Evolutionary conservation across 2,113 vertebrate species (phyloP), one percentile per base, ranked within the genome.

Genomic region (Baryphthengus martii): DNA sequence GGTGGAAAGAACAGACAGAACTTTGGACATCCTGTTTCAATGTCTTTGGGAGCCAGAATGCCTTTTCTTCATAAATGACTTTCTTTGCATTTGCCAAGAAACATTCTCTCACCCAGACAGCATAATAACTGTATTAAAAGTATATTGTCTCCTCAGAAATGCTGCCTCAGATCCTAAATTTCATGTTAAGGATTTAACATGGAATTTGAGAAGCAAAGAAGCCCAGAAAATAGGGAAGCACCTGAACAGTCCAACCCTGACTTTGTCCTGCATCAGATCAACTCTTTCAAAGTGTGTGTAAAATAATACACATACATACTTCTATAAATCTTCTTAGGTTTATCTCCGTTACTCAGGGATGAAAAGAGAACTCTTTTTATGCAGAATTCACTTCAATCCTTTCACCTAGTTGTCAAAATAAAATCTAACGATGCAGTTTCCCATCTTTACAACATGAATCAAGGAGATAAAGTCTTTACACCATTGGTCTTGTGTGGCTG

Each of bases 391-490:
- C 61, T 92, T 95, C 61, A 84, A 35, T 95, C 47, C 62, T 95
- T 95, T 95, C 87, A 84, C 86, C 77, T 68, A 65, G 59, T 72
- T 94, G 91, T 95, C 93, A 96, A 90, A 92, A 91, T 61, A 86
- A 84, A 95, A 65, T 70, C 52, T 92, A 89, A 95, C 73, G 68
- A 53, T 95, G 56, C 68, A 65, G 52, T 91, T 95, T 93, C 62
- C 63, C 37, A 71, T 94, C 87, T 89, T 78, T 72, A 87, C 77
- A 92, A 42, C 37, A 75, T 53, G 89, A 78, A 91, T 87, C 44
- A 72, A 89, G 49, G 56, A 85, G 71, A 93, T 82, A 82, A 85
- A 95, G 85, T 94, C 63, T 74, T 70, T 73, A 81, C 35, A 37
- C 66, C 50, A 15, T 37, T 77, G 81, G 59, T 89, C 66, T 53